Conservation (phyloP, 2,888 invertebrate species). For the Tachina fera region DNA sequence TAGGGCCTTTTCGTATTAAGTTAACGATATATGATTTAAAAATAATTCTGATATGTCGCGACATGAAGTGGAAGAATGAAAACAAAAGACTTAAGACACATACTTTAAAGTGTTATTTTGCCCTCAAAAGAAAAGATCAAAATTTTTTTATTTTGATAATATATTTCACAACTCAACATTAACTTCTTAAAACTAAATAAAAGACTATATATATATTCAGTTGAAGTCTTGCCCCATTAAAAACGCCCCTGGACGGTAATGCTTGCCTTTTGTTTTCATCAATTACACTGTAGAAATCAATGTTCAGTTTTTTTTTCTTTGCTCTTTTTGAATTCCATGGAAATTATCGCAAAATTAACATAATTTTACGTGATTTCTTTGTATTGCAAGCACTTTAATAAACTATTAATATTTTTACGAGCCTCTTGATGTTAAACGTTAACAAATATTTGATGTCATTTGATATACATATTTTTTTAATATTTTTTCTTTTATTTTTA, state of each 20-base stretch:
- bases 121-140: too few relatives aligned
- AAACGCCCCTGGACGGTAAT: slow-evolving; percentile 1
- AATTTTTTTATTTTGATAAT: too few relatives aligned
- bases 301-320: slow-evolving; percentile 10
- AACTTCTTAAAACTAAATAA: too few relatives aligned
- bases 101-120: too few relatives aligned
- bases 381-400: slow-evolving; percentile 35
- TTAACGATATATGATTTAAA: too few relatives aligned
- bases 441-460: slow-evolving; percentile 44
- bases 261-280: slow-evolving; percentile 11
- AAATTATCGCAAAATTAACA: slow-evolving; percentile 68
- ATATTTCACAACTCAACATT: too few relatives aligned
- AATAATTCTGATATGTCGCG: too few relatives aligned
- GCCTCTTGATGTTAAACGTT: slow-evolving; percentile 15
- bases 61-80: too few relatives aligned
- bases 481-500: not conserved
- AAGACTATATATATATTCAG: too few relatives aligned
- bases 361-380: slow-evolving; percentile 69
- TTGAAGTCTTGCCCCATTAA: not conserved
- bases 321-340: slow-evolving; percentile 50
- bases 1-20: too few relatives aligned
- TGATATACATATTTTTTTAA: slow-evolving; percentile 39
- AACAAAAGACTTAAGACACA: too few relatives aligned
- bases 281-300: slow-evolving; percentile 21
- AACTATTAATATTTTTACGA: slow-evolving; percentile 45